Percentiles rank a stretch among this genome's conserved stretches.
Conservation (phyloP, 2,797 vertebrate species). For the Zalophus californianus region DNA sequence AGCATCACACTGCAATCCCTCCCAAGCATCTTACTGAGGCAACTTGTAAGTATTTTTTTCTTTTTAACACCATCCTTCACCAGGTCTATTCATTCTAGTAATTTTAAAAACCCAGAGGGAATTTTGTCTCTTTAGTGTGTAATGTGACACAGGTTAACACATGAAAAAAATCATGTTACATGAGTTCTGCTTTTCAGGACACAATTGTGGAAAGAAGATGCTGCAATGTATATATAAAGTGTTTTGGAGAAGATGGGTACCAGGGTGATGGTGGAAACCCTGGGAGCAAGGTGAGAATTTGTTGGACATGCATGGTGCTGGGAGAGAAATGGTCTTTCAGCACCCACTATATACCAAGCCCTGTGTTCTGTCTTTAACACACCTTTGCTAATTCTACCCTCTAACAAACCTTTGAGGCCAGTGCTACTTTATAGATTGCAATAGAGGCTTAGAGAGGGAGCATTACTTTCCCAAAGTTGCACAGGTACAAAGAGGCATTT, state of each 20-base stretch:
- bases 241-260: slow-evolving; percentile 90
- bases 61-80: neutral
- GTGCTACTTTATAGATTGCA: neutral
- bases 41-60: slow-evolving; percentile 91
- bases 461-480: neutral
- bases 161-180: neutral
- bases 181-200: slow-evolving; percentile 87
- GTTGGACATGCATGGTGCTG: neutral
- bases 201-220: slow-evolving; percentile 90
- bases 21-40: slow-evolving; percentile 87
- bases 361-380: neutral
- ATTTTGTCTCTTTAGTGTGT: neutral
- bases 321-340: neutral
- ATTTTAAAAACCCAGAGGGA: neutral
- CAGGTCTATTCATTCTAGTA: neutral
- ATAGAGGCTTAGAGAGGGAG: neutral
- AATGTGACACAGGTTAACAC: neutral
- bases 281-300: slow-evolving; percentile 90
- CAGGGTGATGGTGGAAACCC: slow-evolving; percentile 86
- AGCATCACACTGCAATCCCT: slow-evolving; percentile 90
- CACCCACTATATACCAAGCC: too few species aligned
- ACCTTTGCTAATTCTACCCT: neutral
- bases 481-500: neutral
- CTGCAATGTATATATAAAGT: slow-evolving; percentile 91
- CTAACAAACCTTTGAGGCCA: neutral